Percentiles rank a stretch among this genome's conserved stretches.
phyloP scores from a whole-genome alignment of 2,113 vertebrate species.

The Hemiscyllium ocellatum region DNA sequence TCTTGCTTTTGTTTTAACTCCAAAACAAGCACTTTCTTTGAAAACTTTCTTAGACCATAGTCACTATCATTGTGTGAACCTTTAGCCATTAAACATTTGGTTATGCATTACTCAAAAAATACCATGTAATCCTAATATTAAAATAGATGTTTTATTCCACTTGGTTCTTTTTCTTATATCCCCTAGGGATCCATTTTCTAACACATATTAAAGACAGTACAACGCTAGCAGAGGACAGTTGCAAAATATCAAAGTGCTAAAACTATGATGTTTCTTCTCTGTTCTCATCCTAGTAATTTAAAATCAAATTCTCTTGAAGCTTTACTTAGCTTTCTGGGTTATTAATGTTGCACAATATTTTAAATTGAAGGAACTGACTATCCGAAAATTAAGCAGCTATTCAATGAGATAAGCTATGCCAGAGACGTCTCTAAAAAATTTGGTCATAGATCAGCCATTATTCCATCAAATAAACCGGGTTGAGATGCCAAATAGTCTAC shows the following conservation, averaged over 20 bases:
- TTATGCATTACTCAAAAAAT: background rate
- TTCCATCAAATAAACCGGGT: background rate
- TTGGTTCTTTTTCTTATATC: no score
- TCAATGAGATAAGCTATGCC: background rate
- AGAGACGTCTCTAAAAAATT: background rate
- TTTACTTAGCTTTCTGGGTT: background rate
- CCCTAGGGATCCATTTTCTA: background rate
- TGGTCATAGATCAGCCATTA: background rate
- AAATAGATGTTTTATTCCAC: background rate
- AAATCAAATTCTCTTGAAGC: background rate
- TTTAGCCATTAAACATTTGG: background rate
- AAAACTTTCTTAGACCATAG: background rate
- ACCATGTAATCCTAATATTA: background rate
- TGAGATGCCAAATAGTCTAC: background rate
- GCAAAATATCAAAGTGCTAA: background rate
- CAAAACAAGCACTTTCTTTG: background rate
- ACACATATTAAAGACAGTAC: background rate
- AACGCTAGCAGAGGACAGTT: background rate
- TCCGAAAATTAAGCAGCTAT: background rate
- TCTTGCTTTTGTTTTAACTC: background rate
- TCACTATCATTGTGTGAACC: background rate
- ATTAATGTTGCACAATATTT: background rate
- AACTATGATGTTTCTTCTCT: background rate
- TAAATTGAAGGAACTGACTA: background rate
- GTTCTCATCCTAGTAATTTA: background rate